Conservation (phyloP, 1,140 invertebrate genomes). For the Nixonia krombeini region DNA sequence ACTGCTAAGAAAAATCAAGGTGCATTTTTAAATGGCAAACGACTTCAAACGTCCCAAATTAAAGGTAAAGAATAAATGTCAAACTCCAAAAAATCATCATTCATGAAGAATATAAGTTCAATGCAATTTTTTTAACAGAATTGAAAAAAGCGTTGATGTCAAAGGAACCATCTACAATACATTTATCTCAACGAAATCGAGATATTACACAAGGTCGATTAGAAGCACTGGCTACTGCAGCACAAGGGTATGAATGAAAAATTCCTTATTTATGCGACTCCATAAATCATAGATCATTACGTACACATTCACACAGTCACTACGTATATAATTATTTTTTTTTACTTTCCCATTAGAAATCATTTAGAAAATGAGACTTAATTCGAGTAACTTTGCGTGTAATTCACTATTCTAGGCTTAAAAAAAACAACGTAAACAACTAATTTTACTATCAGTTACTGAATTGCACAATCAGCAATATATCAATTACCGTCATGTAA, state of each 20-base stretch:
- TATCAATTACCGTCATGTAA: too few species aligned
- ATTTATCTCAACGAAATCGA: not conserved
- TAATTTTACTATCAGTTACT: too few species aligned
- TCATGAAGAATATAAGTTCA: too few species aligned
- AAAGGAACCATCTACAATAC: slow-evolving; percentile 32
- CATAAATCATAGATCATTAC: too few species aligned
- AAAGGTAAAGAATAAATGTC: slow-evolving; percentile 52
- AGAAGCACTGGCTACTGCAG: slow-evolving; percentile 9
- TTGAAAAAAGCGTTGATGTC: slow-evolving; percentile 47
- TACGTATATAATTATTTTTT: too few species aligned
- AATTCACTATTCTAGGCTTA: too few species aligned
- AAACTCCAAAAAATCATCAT: not conserved
- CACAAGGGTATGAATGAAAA: slow-evolving; percentile 45
- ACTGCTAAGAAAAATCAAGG: slow-evolving; percentile 82
- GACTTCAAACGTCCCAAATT: slow-evolving; percentile 78
- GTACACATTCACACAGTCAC: too few species aligned
- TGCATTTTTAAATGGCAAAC: slow-evolving; percentile 80
- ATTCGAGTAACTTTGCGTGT: too few species aligned
- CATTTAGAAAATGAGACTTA: too few species aligned
- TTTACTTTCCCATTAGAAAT: too few species aligned
- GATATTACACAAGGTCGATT: slow-evolving; percentile 43
- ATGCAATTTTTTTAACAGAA: slow-evolving; percentile 32
- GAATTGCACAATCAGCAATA: too few species aligned
- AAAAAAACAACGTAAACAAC: too few species aligned
- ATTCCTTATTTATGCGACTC: not conserved